Evolutionary conservation across 92 coral and sea anemone genomes (phyloP).

Genomic region (Porites lobata): DNA sequence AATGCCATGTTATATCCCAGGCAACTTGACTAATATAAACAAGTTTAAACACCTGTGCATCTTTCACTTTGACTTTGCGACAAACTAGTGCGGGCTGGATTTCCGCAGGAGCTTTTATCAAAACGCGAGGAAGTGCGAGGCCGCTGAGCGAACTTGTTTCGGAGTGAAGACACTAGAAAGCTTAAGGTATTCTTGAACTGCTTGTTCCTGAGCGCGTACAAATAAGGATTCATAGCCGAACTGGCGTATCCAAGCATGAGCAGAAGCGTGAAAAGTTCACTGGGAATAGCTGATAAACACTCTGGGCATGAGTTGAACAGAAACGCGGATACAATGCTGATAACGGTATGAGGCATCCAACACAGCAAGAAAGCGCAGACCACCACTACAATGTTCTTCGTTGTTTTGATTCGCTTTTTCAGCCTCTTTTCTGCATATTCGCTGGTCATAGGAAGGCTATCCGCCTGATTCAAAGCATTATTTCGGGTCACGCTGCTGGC

Average conservation of each 20-base stretch:
- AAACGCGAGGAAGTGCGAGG: neutral
- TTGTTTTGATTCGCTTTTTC: constrained; percentile 60
- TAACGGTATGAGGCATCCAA: constrained; percentile 84
- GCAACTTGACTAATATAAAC: too few relatives aligned
- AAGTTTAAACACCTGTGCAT: neutral
- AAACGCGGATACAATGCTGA: constrained; percentile 60
- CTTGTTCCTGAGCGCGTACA: constrained; percentile 74
- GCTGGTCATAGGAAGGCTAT: neutral
- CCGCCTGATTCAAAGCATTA: neutral
- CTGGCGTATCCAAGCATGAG: constrained; percentile 77
- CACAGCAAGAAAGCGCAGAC: constrained; percentile 83
- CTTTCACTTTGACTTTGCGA: neutral
- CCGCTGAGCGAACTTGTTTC: constrained; percentile 18
- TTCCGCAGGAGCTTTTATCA: neutral
- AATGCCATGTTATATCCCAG: neutral
- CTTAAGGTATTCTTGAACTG: constrained; percentile 52
- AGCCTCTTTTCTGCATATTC: constrained; percentile 1
- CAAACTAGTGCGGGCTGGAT: constrained; percentile 12
- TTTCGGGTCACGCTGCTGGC: constrained; percentile 30
- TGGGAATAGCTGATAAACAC: constrained; percentile 56
- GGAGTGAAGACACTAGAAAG: neutral
- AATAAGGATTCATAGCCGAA: constrained; percentile 74
- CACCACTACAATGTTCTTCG: constrained; percentile 78
- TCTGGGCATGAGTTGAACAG: neutral
- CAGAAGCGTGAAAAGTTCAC: constrained; percentile 34